Base-by-base conservation (phyloP, 1,140 invertebrate species). In the Saccostrea echinata region DNA sequence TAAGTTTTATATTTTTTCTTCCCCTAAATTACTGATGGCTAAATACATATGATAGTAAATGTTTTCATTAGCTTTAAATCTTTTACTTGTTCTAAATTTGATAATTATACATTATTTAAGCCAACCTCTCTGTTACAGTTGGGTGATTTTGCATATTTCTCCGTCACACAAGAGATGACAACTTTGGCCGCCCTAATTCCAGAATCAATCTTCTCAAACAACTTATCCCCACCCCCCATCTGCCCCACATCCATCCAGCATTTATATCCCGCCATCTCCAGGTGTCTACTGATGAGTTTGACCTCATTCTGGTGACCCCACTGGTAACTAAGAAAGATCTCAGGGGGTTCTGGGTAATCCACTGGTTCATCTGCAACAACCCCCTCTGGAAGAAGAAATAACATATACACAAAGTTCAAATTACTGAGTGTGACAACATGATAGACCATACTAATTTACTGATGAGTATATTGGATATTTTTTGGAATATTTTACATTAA, bases 181-280 rank as follows among this genome's bases (percentile, higher is more conserved):
- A 94, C 90, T 89, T 93, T 94, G 16, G 93, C 93, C 18, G 85
- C 92, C 30, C 94, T 87, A 43, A 94, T 92, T 24, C 93, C 93
- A 24, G 85, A 57, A 85, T 94, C 93, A 82, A 94, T 94, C 84
- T 93, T 93, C 53, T 91, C 91, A 88, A 92, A 93, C 21, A 94
- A 90, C 86, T 94, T 94, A 87, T 94, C 93, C n/a, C 94, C 94
- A 1, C 94, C 94, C 18, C 94, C 94, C 93, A 94, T 94, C 89
- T 94, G 92, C 27, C 93, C 93, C 64, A 93, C 91, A 84, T 94
- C 93, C 90, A 94, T 91, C 93, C 43, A 87, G 51, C 86, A 87
- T 76, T 90, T 88, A 88, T 92, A 94, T n/a, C 93, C 93, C 0
- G 93, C 93, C 90, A 91, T 92, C 51, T 91, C 87, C 86, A 94